Percentiles rank a stretch among this genome's conserved stretches.
These are phyloP conservation scores for Xiphorhynchus erythropygius DNA, from an alignment of 2,797 vertebrate genomes.

Conservation along the genomic window DNA sequence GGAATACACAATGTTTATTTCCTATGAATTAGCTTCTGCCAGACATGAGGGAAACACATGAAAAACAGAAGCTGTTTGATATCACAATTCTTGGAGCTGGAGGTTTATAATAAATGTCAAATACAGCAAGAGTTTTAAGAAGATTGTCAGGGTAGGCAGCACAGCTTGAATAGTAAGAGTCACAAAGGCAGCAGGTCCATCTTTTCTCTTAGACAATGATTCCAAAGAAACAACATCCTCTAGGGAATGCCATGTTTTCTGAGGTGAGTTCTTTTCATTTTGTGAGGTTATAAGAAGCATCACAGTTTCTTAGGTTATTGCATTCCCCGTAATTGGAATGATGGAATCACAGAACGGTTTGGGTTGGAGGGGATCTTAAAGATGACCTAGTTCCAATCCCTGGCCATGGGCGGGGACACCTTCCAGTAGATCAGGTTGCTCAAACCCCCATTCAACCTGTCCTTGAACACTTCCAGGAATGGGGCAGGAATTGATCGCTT, in stretches of 20 bases:
- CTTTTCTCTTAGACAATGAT: not conserved
- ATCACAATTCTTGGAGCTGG: not conserved
- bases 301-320: not conserved
- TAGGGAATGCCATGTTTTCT: not conserved
- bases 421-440: not conserved
- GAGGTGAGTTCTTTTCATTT: not conserved
- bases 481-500: not conserved
- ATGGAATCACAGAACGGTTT: not conserved
- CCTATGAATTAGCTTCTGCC: not conserved
- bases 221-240: not conserved
- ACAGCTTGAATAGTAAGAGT: not conserved
- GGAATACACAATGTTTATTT: not conserved
- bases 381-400: not conserved
- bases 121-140: not conserved
- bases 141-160: not conserved
- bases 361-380: not conserved
- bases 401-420: not conserved
- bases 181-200: not conserved
- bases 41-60: not conserved
- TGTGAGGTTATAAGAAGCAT: not conserved
- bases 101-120: not conserved
- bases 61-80: not conserved
- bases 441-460: not conserved
- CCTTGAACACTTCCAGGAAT: not conserved
- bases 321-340: not conserved